Evolutionary conservation across 2,888 invertebrate species (phyloP), one percentile per base, ranked within the genome.

Genomic region (Lithophane socia): DNA sequence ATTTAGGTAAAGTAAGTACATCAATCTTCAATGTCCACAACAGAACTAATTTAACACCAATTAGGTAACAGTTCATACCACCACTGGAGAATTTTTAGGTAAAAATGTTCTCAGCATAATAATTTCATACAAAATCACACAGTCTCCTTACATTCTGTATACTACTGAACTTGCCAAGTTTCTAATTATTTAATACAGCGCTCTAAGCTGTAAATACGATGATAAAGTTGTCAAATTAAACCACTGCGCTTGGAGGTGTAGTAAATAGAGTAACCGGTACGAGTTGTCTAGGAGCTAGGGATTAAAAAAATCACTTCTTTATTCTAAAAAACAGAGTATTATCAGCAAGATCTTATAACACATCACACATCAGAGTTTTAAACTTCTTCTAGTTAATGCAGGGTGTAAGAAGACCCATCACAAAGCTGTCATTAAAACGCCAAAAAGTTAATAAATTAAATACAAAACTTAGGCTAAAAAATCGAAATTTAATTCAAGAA

Each of bases 141-240:
- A 29, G 24, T 56, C n/a, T n/a, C 2, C 24, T 24, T 60, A 60
- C 29, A 29, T 29, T 61, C 29, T 18, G 2, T 10, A 9, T 37
- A 37, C 9, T 29, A 54, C n/a, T n/a, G n/a, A n/a, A n/a, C n/a
- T n/a, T 21, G 10, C 37, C 18, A 54, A 24, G 72, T 65, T 58
- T 65, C 21, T 60, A 58, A 79, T 79, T 71, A 78, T 60, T 66
- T 71, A 73, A 69, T 73, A 71, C 69, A 73, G 52, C 60, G 21
- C 24, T 73, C 16, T 24, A 18, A 56, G 63, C 70, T 64, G 58
- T 64, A 72, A 76, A 78, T 56, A 68, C 63, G 65, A 76, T 56
- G 58, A 71, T 86, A 75, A 78, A 82, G 24, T 80, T 80, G 65
- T 76, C 58, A 69, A 80, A 82, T 67, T 78, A 78, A 82, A 82